Conservation (phyloP, 2,113 vertebrate genomes). For the Prochilodus magdalenae region DNA sequence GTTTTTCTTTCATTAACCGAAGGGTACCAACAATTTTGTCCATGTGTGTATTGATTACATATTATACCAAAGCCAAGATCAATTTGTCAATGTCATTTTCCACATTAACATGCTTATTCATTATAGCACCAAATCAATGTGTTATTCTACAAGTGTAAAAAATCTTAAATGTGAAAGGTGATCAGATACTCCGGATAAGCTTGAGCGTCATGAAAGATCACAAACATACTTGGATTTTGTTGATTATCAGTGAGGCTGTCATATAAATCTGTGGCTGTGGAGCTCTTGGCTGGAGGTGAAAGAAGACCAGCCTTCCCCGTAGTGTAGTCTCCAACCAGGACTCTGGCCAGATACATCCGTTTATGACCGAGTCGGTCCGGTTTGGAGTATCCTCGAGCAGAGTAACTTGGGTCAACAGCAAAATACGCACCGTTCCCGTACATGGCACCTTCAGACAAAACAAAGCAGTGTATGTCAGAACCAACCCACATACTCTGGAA, state of each 20-base stretch:
- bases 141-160: too few species aligned
- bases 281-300: conserved; percentile 66
- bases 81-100: too few species aligned
- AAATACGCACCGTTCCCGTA: conserved; percentile 83
- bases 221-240: conserved; percentile 68
- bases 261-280: conserved; percentile 68
- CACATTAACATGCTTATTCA: too few species aligned
- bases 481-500: too few species aligned
- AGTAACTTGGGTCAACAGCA: conserved; percentile 74
- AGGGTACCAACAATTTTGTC: too few species aligned
- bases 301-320: conserved; percentile 51
- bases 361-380: conserved; percentile 59
- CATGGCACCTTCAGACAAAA: conserved; percentile 55
- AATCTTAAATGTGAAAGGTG: too few species aligned
- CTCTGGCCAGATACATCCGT: conserved; percentile 79
- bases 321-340: conserved; percentile 81
- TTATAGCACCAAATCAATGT: too few species aligned
- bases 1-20: too few species aligned
- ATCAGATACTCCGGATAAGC: conserved; percentile 87
- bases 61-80: too few species aligned
- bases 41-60: too few species aligned
- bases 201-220: conserved; percentile 81
- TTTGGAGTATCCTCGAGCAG: conserved; percentile 69
- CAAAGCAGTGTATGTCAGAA: neutral
- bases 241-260: conserved; percentile 75